Conservation (phyloP, 2,888 invertebrate species). For the Prosopocoilus inquinatus region DNA sequence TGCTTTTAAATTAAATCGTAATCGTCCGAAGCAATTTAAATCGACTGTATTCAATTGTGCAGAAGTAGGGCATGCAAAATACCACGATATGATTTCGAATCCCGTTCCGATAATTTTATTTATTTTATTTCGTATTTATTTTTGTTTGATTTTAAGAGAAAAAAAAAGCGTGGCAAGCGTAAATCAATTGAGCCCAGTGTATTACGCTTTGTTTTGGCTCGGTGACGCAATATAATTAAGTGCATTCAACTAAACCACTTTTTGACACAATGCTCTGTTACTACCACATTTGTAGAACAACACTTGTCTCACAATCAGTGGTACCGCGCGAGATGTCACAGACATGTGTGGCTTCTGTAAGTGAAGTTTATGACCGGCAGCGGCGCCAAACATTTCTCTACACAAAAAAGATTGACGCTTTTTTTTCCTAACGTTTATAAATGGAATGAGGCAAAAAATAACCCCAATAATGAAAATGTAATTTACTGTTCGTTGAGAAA, state of each 20-base stretch:
- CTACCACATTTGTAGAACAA: neutral
- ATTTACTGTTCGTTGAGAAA: no score
- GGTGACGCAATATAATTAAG: constrained; percentile 18
- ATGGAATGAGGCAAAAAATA: neutral
- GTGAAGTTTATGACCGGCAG: neutral
- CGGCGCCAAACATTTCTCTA: neutral
- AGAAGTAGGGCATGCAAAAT: no score
- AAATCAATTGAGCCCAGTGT: constrained; percentile 13
- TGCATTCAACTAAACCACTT: constrained; percentile 12
- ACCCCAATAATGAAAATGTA: no score
- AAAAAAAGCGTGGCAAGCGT: neutral
- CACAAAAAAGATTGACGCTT: no score
- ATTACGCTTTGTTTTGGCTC: constrained; percentile 8
- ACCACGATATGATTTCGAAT: no score
- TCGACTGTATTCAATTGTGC: no score
- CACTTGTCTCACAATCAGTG: neutral
- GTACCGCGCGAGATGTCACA: neutral
- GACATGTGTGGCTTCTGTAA: neutral
- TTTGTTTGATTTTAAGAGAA: no score
- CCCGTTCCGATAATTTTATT: no score
- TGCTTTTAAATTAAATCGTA: no score
- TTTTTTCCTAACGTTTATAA: neutral
- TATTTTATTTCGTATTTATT: no score
- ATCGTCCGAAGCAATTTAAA: no score
- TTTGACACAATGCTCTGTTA: neutral